A percentile compares a stretch with the other conserved stretches of the same genome.
Evolutionary conservation across 2,113 vertebrate species (phyloP).

Genomic region (Nothoprocta perdicaria): DNA sequence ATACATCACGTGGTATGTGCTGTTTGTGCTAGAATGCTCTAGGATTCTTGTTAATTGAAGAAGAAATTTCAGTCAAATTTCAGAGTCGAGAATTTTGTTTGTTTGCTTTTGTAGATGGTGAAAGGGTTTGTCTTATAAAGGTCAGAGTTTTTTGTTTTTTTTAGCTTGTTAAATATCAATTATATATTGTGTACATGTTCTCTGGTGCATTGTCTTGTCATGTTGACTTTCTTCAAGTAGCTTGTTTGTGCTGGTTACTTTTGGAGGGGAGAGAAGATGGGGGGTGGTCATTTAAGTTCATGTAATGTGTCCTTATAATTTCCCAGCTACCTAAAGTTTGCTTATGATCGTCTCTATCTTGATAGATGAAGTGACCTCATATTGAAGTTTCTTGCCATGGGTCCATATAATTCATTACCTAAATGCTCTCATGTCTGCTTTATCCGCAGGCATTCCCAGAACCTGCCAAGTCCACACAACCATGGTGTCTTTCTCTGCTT

Average conservation of each 20-base stretch:
- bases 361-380: too few species aligned
- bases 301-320: not conserved
- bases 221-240: not conserved
- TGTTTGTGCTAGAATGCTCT: not conserved
- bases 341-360: not conserved
- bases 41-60: not conserved
- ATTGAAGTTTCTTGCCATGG: not conserved
- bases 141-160: not conserved
- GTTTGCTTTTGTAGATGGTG: not conserved
- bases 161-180: not conserved
- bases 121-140: not conserved
- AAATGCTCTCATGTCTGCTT: not conserved
- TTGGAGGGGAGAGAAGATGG: not conserved
- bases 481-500: not conserved
- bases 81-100: not conserved
- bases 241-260: fast-evolving
- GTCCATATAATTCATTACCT: not conserved
- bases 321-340: not conserved
- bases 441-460: not conserved
- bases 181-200: too few species aligned
- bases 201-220: not conserved
- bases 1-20: not conserved
- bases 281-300: not conserved
- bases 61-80: not conserved
- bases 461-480: not conserved